Evolutionary conservation across 2,797 vertebrate genomes (phyloP).

Genomic region (Oreochromis mossambicus): DNA sequence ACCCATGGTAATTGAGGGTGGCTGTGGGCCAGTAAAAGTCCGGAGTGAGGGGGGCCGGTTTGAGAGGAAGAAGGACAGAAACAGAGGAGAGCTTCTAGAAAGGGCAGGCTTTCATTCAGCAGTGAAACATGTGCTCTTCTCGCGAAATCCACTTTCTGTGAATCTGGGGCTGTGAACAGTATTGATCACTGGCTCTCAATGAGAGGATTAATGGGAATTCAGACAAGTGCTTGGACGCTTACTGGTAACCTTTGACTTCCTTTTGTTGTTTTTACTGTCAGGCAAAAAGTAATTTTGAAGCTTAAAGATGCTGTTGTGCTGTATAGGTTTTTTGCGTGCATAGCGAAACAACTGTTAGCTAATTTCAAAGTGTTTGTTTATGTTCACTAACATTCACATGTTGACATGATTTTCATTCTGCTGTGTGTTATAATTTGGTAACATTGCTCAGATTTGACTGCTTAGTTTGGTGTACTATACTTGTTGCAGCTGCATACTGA

Average conservation of each 20-base stretch:
- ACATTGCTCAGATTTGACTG: background rate
- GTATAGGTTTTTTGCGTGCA: background rate
- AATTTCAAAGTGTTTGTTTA: background rate
- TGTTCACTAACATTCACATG: background rate
- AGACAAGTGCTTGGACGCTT: slow-evolving; percentile 52
- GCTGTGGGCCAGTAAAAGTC: slow-evolving; percentile 69
- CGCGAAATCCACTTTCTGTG: slow-evolving; percentile 55
- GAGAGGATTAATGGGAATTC: slow-evolving; percentile 68
- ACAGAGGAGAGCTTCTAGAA: slow-evolving; percentile 62
- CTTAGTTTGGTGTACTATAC: background rate
- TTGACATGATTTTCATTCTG: background rate
- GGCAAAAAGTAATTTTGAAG: background rate
- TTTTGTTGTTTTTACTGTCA: background rate
- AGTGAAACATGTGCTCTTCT: slow-evolving; percentile 75
- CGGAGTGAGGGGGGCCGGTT: slow-evolving; percentile 23
- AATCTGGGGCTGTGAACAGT: slow-evolving; percentile 51
- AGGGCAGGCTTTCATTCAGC: slow-evolving; percentile 78
- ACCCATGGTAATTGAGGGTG: slow-evolving; percentile 74
- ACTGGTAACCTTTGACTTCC: slow-evolving; percentile 58
- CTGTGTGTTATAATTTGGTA: background rate
- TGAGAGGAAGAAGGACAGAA: slow-evolving; percentile 58
- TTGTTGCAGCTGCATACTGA: slow-evolving; percentile 41
- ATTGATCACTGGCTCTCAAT: slow-evolving; percentile 66
- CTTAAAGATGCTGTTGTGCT: background rate
- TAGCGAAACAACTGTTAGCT: background rate